Evolutionary conservation across 35 echinoderm and acorn worm species (phyloP).

Genomic region (Ptychodera flava): DNA sequence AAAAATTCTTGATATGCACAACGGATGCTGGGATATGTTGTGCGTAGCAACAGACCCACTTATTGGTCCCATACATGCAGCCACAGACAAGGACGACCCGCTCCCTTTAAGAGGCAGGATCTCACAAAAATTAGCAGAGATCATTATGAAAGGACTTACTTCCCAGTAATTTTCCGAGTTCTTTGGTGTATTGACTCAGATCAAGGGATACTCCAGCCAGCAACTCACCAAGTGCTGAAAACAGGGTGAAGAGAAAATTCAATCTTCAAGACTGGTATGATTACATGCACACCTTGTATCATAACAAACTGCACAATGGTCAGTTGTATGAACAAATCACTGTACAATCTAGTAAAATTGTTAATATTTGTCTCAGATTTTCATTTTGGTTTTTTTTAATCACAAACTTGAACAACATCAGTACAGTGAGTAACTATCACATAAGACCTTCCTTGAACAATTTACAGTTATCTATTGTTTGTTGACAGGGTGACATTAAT

Average conservation of each 20-base stretch:
- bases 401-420: conserved; percentile 57
- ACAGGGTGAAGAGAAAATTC: background rate
- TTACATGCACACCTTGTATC: background rate
- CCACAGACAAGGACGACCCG: too few relatives aligned
- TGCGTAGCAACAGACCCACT: too few relatives aligned
- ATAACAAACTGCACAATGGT: background rate
- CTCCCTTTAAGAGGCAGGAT: too few relatives aligned
- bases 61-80: too few relatives aligned
- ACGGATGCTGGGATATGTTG: too few relatives aligned
- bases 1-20: too few relatives aligned
- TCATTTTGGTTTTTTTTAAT: conserved; percentile 19
- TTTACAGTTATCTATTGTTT: too few relatives aligned
- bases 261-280: background rate
- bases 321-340: background rate
- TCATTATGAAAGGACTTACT: too few relatives aligned
- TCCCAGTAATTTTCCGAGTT: conserved; percentile 81
- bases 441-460: too few relatives aligned
- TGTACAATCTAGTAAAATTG: background rate
- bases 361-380: background rate
- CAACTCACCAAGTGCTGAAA: background rate
- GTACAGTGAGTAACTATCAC: too few relatives aligned
- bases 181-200: conserved; percentile 73
- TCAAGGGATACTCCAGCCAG: conserved; percentile 60
- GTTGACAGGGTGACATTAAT: too few relatives aligned
- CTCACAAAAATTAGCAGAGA: too few relatives aligned